Evolutionary conservation across 2,888 invertebrate genomes (phyloP).

Genomic region (Microctonus hyperodae): DNA sequence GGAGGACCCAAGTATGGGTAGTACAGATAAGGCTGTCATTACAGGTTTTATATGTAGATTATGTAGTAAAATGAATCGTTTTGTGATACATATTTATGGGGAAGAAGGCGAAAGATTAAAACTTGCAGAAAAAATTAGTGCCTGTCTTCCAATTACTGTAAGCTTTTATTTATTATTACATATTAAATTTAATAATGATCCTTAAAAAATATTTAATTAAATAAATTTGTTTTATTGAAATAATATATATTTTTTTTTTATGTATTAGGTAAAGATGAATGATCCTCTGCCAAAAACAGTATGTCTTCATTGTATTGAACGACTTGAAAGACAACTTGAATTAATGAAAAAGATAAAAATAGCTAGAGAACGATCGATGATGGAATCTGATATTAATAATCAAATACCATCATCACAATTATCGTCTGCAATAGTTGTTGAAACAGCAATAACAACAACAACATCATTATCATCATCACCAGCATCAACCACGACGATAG

Average conservation of each 20-base stretch:
- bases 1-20: slow-evolving; percentile 71
- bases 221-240: background rate
- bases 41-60: slow-evolving; percentile 86
- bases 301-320: slow-evolving; percentile 67
- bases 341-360: slow-evolving; percentile 64
- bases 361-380: slow-evolving; percentile 55
- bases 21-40: slow-evolving; percentile 80
- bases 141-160: slow-evolving; percentile 82
- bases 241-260: slow-evolving; percentile 19
- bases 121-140: slow-evolving; percentile 81
- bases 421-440: slow-evolving; percentile 47
- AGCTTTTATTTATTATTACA: slow-evolving; percentile 17
- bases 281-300: slow-evolving; percentile 66
- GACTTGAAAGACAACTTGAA: slow-evolving; percentile 66
- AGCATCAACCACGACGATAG: background rate
- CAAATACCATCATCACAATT: slow-evolving; percentile 49
- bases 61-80: slow-evolving; percentile 85
- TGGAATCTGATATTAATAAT: slow-evolving; percentile 51
- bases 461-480: slow-evolving; percentile 21
- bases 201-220: background rate
- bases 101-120: slow-evolving; percentile 78
- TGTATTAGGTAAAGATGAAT: slow-evolving; percentile 59
- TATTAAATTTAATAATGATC: background rate
- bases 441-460: slow-evolving; percentile 48
- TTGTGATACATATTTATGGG: slow-evolving; percentile 84